Evolutionary conservation across 1,140 invertebrate species (phyloP), one percentile per base, ranked within the genome.

Genomic region (Heliothis virescens): DNA sequence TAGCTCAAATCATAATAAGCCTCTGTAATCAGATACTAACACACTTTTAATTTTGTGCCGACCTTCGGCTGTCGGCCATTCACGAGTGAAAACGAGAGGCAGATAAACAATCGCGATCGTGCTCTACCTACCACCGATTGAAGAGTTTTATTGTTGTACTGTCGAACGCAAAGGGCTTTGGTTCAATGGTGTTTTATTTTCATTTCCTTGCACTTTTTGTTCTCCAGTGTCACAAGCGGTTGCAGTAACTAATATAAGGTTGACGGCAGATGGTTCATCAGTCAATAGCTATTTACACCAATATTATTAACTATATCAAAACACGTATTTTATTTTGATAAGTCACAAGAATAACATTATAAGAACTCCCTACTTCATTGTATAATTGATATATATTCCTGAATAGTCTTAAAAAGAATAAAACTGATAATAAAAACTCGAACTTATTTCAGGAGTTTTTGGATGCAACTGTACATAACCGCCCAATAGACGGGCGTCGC

Each of bases 41-140:
- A 90, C 90, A 94, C 92, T 94, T 94, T 94, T 94, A 92, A 94
- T 94, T 94, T 93, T 89, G 88, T 85, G 78, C 76, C 87, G 91
- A 92, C 92, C 92, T 94, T 94, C 91, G 89, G 85, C 85, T 82
- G 91, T 91, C 89, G 88, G 87, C 86, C 91, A 86, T 90, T 93
- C 90, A 89, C 90, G 90, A 91, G 92, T 92, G 92, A 92, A 94
- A 94, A 92, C 87, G 91, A 92, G 90, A 88, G 88, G 87, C 87
- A 86, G 91, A 94, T 92, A 89, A 91, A 90, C 88, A 88, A 94
- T 94, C 92, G 82, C 78, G 84, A 89, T 91, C 88, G 89, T 90
- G 89, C 88, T 85, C 86, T 87, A 91, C 87, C 89, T 90, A 89
- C 80, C 82, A 85, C 67, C 83, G 82, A 79, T 88, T 91, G 85